Evolutionary conservation across 2,888 invertebrate species (phyloP), one percentile per base, ranked within the genome.

Genomic region (Drosophila aldrichi): DNA sequence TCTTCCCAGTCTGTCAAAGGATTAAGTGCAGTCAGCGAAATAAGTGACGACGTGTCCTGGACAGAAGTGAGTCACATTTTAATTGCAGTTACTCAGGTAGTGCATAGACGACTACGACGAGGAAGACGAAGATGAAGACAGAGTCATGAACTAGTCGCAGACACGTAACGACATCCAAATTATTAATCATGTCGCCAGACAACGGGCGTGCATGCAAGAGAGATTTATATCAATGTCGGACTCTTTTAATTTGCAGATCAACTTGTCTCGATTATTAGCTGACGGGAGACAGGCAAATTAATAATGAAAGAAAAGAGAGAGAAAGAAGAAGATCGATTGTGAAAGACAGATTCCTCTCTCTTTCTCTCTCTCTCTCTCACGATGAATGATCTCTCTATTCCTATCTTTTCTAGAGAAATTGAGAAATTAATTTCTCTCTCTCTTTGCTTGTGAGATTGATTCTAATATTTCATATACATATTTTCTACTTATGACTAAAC

Each of bases 61-160:
- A 22, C 36, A 20, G 29, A 43, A 20, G 32, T 66, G 61, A 65
- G 25, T 46, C 52, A 69, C 65, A 76, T 58, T 74, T 67, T 60
- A 76, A 84, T 77, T 70, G 65, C 71, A 56, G 68, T 44, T 54
- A 20, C 59, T 25, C 79, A 81, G 79, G 79, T 79, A 79, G 65
- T 18, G 1, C 18, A 29, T 41, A 40, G 46, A 48, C 61, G 4
- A 18, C 14, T 29, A 36, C 29, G 41, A 43, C 51, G 3, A n/a
- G 16, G 48, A 43, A 29, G 36, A 43, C 55, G 3, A n/a, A 12
- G 40, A 41, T 20, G n/a, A 7, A 44, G 40, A 41, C 49, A 32
- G 34, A 55, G 65, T 70, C 60, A 54, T 64, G 46, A 63, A 25
- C 22, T 22, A 40, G 56, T 38, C 51, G 60, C 67, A 66, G 70